Base-by-base conservation (phyloP, 2,888 invertebrate genomes). In the Adelphocoris suturalis region DNA sequence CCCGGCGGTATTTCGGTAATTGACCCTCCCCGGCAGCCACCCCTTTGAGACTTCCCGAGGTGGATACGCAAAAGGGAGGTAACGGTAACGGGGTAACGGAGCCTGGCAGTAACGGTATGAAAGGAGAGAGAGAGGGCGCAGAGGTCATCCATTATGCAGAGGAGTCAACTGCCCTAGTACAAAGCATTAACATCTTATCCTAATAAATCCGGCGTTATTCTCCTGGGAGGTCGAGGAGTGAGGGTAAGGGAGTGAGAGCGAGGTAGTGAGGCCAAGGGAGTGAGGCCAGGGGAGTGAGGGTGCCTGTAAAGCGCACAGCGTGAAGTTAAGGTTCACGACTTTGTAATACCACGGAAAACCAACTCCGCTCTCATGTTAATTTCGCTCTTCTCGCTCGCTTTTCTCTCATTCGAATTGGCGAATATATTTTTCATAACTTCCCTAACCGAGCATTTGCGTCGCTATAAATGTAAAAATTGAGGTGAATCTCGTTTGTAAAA, bases 161-260 rank as follows among this genome's bases (percentile, higher is more conserved):
- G 68, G 61, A 88, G 88, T 88, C 88, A 76, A 88, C 88, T n/a
- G 78, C 55, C 80, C 88, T 28, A 14, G 80, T 88, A 88, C 88
- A 80, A 80, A 52, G 88, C 76, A 88, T 88, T 88, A 88, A 78
- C 88, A 88, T 88, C 88, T 76, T 88, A 88, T 88, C 88, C 88
- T 88, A 88, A 88, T 88, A 88, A 88, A 88, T 88, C 88, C 88
- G 46, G 19, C 48, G 88, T 76, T 80, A 78, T 86, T 75, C 86
- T 48, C 86, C 19, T 37, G 13, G 84, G 27, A 55, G 84, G 19
- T 16, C n/a, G 52, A 11, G 52, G 52, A 14, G 13, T 52, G 52
- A 52, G 68, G 9, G 2, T 7, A 7, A 7, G 27, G 11, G 78
- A 47, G 37, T 14, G 16, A 82, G 82, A 11, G 46, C 3, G 46